These are phyloP conservation scores for Netelia virgata DNA, from an alignment of 2,888 invertebrate species.

Conservation along the genomic window DNA sequence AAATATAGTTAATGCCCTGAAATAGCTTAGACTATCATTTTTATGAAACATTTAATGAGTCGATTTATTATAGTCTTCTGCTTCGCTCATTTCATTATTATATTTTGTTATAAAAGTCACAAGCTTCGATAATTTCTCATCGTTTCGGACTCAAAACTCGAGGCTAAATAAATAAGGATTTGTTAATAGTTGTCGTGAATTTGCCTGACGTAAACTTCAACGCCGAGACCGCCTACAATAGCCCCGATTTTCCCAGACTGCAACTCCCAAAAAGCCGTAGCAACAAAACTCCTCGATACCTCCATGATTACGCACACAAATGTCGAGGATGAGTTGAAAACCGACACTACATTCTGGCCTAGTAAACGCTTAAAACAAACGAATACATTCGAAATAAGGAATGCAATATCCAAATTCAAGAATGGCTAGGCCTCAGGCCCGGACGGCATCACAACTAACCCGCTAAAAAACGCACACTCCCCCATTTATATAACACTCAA, in stretches of 20 bases:
- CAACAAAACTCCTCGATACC: slow-evolving; percentile 34
- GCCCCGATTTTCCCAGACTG: slow-evolving; percentile 29
- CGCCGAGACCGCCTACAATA: slow-evolving; percentile 20
- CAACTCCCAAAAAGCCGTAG: slow-evolving; percentile 37
- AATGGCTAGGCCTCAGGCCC: slow-evolving; percentile 51
- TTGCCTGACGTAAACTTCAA: too few species aligned
- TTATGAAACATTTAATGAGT: too few species aligned
- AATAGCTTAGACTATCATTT: too few species aligned
- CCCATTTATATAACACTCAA: slow-evolving; percentile 8
- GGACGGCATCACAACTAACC: slow-evolving; percentile 31
- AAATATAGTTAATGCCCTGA: too few species aligned
- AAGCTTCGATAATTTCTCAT: too few species aligned
- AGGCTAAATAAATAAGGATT: too few species aligned
- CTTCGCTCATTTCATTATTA: too few species aligned
- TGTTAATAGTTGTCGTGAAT: too few species aligned
- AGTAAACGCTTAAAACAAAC: slow-evolving; percentile 34
- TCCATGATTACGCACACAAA: slow-evolving; percentile 29
- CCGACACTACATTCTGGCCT: slow-evolving; percentile 29
- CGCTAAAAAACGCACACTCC: slow-evolving; percentile 23
- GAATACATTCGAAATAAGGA: slow-evolving; percentile 29
- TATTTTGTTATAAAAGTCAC: too few species aligned
- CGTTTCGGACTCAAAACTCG: too few species aligned
- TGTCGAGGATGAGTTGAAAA: slow-evolving; percentile 21
- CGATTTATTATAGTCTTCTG: too few species aligned
- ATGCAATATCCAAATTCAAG: slow-evolving; percentile 39